These are phyloP conservation scores for Glandiceps talaboti DNA, from an alignment of 53 echinoderm and acorn worm genomes.

Conservation along the genomic window DNA sequence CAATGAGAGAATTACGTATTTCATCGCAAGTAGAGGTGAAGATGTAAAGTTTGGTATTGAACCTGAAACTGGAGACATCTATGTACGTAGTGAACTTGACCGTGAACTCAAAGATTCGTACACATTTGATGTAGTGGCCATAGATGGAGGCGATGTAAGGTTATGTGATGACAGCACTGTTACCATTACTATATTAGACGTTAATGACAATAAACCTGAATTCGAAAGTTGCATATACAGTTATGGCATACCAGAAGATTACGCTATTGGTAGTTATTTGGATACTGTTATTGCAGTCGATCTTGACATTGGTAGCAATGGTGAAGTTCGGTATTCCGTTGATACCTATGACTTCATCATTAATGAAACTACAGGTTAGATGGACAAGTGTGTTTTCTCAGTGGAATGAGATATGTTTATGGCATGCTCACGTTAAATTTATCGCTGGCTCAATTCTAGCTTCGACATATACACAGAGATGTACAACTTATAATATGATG, in stretches of 20 bases:
- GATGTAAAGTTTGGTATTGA: conserved; percentile 52
- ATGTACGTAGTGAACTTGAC: no score
- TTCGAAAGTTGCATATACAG: conserved; percentile 34
- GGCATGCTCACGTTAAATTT: no score
- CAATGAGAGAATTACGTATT: conserved; percentile 75
- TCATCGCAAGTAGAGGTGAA: conserved; percentile 35
- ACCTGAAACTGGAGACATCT: conserved; percentile 54
- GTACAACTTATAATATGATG: no score
- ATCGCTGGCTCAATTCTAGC: no score
- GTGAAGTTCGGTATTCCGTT: conserved; percentile 52
- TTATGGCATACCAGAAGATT: conserved; percentile 40
- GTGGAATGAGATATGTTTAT: no score
- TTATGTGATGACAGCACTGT: conserved; percentile 52
- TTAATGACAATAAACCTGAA: conserved; percentile 61
- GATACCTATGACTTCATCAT: conserved; percentile 41
- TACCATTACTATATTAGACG: conserved; percentile 41
- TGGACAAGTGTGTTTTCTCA: no score
- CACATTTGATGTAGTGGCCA: conserved; percentile 44
- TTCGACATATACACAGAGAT: no score
- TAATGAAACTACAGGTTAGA: conserved; percentile 37
- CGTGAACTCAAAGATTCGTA: conserved; percentile 33
- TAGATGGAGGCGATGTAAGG: conserved; percentile 54
- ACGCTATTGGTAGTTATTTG: conserved; percentile 65
- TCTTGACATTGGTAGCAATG: conserved; percentile 56
- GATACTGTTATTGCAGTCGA: conserved; percentile 51